Evolutionary conservation across 2,797 vertebrate genomes (phyloP).

Genomic region (Myotis vivesi): DNA sequence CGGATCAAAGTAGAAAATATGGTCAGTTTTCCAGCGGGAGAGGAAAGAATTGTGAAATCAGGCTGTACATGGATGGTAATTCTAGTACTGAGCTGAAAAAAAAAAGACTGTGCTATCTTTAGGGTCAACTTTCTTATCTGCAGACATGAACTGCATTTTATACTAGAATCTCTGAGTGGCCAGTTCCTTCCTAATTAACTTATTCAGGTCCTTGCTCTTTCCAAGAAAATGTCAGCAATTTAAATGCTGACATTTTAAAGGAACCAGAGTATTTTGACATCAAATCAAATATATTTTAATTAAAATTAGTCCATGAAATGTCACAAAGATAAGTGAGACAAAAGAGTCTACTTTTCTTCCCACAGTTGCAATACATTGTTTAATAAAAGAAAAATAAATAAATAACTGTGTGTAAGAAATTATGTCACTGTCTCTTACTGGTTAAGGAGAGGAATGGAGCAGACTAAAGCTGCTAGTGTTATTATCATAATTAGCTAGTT

Average conservation of each 20-base stretch:
- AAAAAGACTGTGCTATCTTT: not conserved
- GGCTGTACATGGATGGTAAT: not conserved
- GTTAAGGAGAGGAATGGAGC: not conserved
- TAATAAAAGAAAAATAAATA: conserved; percentile 34
- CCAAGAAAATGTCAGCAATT: conserved; percentile 71
- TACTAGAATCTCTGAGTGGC: not conserved
- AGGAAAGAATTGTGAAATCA: not conserved
- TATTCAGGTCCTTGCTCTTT: conserved; percentile 67
- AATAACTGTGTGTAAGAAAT: not conserved
- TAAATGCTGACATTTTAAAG: conserved; percentile 75
- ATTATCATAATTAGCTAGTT: not conserved
- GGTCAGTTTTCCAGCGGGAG: not conserved
- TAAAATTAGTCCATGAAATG: conserved; percentile 71
- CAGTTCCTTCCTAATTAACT: conserved; percentile 61
- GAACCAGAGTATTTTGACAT: conserved; percentile 42
- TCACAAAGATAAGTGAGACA: conserved; percentile 71
- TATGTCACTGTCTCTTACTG: not conserved
- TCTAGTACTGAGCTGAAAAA: not conserved
- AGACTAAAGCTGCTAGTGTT: not conserved
- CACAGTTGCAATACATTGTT: not conserved
- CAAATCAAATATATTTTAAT: conserved; percentile 66
- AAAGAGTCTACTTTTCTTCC: not conserved
- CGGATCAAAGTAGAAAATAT: not conserved
- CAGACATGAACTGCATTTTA: not conserved
- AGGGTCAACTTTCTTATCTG: not conserved